These are phyloP conservation scores for Excalfactoria chinensis DNA, from an alignment of 2,113 vertebrate genomes.

Conservation along the genomic window DNA sequence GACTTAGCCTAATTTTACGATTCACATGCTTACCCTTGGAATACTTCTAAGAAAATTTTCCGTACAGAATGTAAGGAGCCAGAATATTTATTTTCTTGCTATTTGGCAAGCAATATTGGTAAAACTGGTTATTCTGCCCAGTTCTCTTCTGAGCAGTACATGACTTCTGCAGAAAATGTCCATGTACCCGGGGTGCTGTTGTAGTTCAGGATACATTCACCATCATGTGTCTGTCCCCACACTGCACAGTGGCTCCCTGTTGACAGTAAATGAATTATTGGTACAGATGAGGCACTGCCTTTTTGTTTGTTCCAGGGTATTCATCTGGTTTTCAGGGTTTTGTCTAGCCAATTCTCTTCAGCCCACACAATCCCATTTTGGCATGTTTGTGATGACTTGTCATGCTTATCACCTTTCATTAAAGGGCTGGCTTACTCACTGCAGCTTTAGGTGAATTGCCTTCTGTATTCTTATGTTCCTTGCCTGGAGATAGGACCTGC, in stretches of 20 bases:
- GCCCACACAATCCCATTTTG: neutral
- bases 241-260: neutral
- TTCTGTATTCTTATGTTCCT: neutral
- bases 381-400: neutral
- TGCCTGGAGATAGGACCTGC: neutral
- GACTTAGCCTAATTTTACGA: neutral
- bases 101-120: neutral
- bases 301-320: neutral
- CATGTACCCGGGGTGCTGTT: neutral
- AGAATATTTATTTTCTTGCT: neutral
- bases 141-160: neutral
- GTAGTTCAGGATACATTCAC: neutral
- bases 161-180: neutral
- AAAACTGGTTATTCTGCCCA: neutral
- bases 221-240: fast-evolving
- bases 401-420: neutral
- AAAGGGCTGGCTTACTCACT: neutral
- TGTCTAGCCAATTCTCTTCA: neutral
- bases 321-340: neutral
- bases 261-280: neutral
- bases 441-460: neutral
- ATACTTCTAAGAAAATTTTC: neutral
- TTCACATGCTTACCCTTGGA: neutral
- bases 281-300: fast-evolving
- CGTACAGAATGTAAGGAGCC: neutral